phyloP scores from a whole-genome alignment of 2,888 invertebrate species.

The Calameuta pallipes region DNA sequence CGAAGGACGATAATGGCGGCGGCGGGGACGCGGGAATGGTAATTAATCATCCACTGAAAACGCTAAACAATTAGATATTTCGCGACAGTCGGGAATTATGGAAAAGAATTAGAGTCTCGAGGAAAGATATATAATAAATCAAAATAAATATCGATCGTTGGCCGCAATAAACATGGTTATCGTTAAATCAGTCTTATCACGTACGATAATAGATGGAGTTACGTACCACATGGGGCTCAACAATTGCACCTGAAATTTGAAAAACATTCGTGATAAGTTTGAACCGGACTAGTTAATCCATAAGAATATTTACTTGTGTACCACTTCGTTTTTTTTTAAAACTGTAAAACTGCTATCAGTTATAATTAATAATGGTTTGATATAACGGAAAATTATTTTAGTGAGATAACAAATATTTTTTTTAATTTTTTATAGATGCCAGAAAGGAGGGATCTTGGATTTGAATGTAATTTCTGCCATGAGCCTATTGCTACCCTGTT shows the following conservation, averaged over 20 bases:
- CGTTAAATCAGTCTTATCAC: background rate
- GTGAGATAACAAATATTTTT: background rate
- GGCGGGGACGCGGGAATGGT: slow-evolving; percentile 30
- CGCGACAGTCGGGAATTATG: background rate
- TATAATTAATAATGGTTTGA: background rate
- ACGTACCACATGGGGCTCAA: background rate
- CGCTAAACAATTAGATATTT: background rate
- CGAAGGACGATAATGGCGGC: slow-evolving; percentile 14
- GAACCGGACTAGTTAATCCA: too few relatives aligned
- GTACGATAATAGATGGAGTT: background rate
- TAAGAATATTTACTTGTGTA: too few relatives aligned
- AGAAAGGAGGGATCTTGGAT: slow-evolving; percentile 34
- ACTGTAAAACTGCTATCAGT: background rate
- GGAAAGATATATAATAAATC: too few relatives aligned
- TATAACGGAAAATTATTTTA: background rate
- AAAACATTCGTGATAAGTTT: background rate
- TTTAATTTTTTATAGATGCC: slow-evolving; percentile 25
- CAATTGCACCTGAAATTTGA: background rate
- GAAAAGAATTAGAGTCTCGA: too few relatives aligned
- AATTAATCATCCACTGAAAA: slow-evolving; percentile 13
- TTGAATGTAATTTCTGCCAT: slow-evolving; percentile 48
- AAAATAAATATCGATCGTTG: background rate
- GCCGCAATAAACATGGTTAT: background rate
- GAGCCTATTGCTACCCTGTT: slow-evolving; percentile 48
- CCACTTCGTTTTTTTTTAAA: too few relatives aligned